Base-by-base conservation (phyloP, 2,888 invertebrate genomes). In the Marronus borbonicus region DNA sequence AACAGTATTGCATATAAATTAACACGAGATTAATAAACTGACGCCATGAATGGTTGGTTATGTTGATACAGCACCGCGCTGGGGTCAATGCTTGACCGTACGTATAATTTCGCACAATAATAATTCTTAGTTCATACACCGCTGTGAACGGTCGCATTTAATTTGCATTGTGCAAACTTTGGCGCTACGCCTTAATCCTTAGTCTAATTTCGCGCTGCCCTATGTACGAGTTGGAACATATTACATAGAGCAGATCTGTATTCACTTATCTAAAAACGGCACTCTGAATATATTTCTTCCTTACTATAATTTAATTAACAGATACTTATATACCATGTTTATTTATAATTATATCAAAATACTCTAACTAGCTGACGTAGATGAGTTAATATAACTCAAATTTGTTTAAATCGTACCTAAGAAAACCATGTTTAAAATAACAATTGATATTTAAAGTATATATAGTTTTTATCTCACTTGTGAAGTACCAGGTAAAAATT, bases 381-480 rank as follows among this genome's bases (percentile, higher is more conserved):
- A 24, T 55, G 74, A 78, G 74, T 78, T 72, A 78, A 78, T 78
- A 58, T 78, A 78, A 72, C 78, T 78, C 78, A 78, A 74, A 52
- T 78, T 78, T 44, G 70, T 24, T 72, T 64, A 65, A 74, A 74
- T 52, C 65, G 65, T 65, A 78, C 78, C 74, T 78, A 58, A 39
- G 28, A 62, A 62, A 24, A 62, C 24, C 24, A 62, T 1, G 31
- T 5, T 62, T 62, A 28, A 28, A 62, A 62, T 28, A 62, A 3
- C 28, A 62, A n/a, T 55, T 20, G n/a, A 7, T 55, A 55, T 68
- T 60, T 12, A 52, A 76, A 80, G 14, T 20, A 55, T n/a, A 55
- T 20, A 55, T 3, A 17, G n/a, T 55, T 20, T 55, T 55, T n/a
- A 28, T 28, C 79, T 78, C 79, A 83, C 83, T 81, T 83, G 83